Evolutionary conservation across 2,888 invertebrate species (phyloP), one percentile per base, ranked within the genome.

Genomic region (Lamproptera curius): DNA sequence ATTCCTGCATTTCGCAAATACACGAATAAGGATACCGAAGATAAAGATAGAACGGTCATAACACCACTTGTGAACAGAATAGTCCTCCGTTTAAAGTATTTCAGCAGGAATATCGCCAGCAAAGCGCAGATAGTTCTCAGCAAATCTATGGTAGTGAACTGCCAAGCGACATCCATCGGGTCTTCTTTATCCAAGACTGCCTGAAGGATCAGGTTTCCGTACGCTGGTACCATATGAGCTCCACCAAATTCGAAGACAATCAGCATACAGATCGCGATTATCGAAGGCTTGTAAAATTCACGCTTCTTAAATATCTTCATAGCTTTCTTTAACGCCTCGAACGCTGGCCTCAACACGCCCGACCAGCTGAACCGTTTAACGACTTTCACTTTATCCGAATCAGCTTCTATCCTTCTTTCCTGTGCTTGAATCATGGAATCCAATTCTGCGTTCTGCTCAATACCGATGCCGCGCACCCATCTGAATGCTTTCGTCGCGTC

Each of bases 81-180:
- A 0, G 79, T 79, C 41, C 86, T 67, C 41, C 86, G 59, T 41
- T 73, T 81, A 42, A 71, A 80, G 43, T 72, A 75, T 61, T 86
- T 87, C 0, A 87, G 53, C 53, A 87, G 52, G 50, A 86, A 85
- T 72, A 86, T 85, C 41, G 86, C 90, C 10, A 91, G 53, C 16
- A 91, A 82, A 0, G 92, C 91, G 60, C 91, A 90, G 1, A 91
- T 46, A 1, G 92, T 84, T 39, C 93, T 82, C 0, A 92, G 78
- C n/a, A 89, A 56, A 54, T 93, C 94, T 54, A 93, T 88, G 2
- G 92, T 75, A 13, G 93, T 86, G 42, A 92, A 92, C 51, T 92
- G 92, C 71, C 82, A 85, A 4, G 79, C 73, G 0, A 87, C 85
- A 16, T 86, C 78, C 28, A 72, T 73, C 0, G 75, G 63, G 1